Evolutionary conservation across 2,113 vertebrate genomes (phyloP).

Genomic region (Apteryx mantelli): DNA sequence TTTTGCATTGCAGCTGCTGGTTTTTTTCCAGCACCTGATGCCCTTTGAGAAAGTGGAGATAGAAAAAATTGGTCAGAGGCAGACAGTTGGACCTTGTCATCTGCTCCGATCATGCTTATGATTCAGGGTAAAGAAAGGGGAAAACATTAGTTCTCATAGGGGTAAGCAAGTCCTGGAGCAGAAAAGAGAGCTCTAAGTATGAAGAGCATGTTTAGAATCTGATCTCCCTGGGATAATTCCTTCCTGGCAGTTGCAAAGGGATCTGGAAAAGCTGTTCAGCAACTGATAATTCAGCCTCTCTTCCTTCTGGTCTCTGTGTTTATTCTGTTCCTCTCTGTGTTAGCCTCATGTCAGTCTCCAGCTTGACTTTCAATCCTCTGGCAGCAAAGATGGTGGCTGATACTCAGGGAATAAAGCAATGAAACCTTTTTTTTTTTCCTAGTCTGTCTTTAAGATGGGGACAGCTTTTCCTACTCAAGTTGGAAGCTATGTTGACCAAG

Average conservation of each 20-base stretch:
- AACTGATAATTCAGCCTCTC: background rate
- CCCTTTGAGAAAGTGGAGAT: conserved; percentile 1
- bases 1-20: background rate
- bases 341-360: background rate
- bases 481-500: background rate
- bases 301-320: background rate
- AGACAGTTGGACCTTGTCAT: background rate
- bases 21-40: background rate
- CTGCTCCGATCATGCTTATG: background rate
- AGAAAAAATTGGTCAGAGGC: background rate
- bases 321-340: background rate
- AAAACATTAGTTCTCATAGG: background rate
- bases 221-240: background rate
- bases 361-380: background rate
- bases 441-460: background rate
- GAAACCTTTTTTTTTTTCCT: background rate
- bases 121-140: background rate
- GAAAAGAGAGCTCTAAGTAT: background rate
- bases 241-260: background rate
- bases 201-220: conserved; percentile 3
- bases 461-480: conserved; percentile 13
- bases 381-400: background rate
- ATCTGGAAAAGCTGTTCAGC: background rate
- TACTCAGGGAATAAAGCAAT: background rate
- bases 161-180: background rate